These are phyloP conservation scores for Peromyscus polionotus DNA, from an alignment of 2,113 vertebrate species.

Conservation along the genomic window DNA sequence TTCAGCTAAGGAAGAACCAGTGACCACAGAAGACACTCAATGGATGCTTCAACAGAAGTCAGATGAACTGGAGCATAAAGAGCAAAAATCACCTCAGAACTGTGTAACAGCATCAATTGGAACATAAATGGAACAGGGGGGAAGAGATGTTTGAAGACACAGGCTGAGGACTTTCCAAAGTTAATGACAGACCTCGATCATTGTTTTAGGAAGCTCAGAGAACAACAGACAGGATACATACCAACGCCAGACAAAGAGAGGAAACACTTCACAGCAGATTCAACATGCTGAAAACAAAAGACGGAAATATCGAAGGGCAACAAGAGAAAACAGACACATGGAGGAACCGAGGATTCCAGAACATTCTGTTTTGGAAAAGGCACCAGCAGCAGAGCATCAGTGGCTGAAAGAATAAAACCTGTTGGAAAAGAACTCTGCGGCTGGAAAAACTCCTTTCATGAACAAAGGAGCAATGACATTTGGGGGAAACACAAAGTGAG, in stretches of 20 bases:
- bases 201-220: not conserved
- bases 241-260: not conserved
- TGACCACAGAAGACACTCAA: not conserved
- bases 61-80: not conserved
- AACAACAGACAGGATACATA: not conserved
- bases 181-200: not conserved
- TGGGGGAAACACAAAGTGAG: not conserved
- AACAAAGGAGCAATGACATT: not conserved
- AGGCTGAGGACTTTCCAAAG: not conserved
- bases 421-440: not conserved
- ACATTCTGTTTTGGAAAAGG: not conserved
- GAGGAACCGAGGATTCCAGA: not conserved
- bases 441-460: not conserved
- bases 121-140: not conserved
- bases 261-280: not conserved
- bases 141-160: not conserved
- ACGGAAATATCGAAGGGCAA: not conserved
- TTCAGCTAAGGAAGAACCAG: not conserved
- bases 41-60: not conserved
- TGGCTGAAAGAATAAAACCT: not conserved
- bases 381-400: not conserved
- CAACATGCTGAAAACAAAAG: conserved; percentile 11
- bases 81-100: not conserved
- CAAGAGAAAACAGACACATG: not conserved
- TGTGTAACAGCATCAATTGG: not conserved